A percentile compares a stretch with the other conserved stretches of the same genome.
Conservation (phyloP, 2,797 vertebrate species). For the Hippoglossus hippoglossus region DNA sequence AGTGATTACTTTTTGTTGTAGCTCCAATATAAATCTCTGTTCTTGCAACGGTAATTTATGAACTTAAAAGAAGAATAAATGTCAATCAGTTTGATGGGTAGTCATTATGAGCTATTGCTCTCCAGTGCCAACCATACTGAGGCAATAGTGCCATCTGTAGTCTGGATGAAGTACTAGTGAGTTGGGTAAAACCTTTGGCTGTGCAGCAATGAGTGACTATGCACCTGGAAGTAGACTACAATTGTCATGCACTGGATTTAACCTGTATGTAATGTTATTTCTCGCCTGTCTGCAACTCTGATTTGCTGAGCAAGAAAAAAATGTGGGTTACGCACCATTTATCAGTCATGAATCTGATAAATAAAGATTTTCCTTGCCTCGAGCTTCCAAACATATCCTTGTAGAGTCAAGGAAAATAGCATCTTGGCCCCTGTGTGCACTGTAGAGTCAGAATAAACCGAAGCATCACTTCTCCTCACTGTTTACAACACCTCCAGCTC, state of each 20-base stretch:
- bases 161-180: conserved; percentile 62
- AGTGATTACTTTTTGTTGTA: conserved; percentile 42
- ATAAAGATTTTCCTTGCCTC: conserved; percentile 33
- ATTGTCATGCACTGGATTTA: conserved; percentile 15
- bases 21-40: conserved; percentile 46
- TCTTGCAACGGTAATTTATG: conserved; percentile 68
- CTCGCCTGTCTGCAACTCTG: conserved; percentile 31
- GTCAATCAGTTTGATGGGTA: conserved; percentile 73
- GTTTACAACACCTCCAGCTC: conserved; percentile 18
- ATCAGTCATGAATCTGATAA: conserved; percentile 42
- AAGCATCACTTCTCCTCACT: conserved; percentile 25
- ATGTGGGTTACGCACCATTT: conserved; percentile 12
- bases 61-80: conserved; percentile 68
- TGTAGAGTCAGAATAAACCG: conserved; percentile 15
- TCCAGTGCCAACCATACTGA: conserved; percentile 58
- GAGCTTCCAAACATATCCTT: conserved; percentile 48
- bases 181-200: neutral
- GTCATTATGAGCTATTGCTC: conserved; percentile 44
- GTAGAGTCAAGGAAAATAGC: conserved; percentile 49
- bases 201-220: conserved; percentile 26
- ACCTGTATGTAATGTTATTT: conserved; percentile 27
- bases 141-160: conserved; percentile 88
- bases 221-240: conserved; percentile 21
- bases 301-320: conserved; percentile 35
- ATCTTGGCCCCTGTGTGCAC: conserved; percentile 12